Evolutionary conservation across 2,888 invertebrate genomes (phyloP).

Genomic region (Hipparchia sbordonii): DNA sequence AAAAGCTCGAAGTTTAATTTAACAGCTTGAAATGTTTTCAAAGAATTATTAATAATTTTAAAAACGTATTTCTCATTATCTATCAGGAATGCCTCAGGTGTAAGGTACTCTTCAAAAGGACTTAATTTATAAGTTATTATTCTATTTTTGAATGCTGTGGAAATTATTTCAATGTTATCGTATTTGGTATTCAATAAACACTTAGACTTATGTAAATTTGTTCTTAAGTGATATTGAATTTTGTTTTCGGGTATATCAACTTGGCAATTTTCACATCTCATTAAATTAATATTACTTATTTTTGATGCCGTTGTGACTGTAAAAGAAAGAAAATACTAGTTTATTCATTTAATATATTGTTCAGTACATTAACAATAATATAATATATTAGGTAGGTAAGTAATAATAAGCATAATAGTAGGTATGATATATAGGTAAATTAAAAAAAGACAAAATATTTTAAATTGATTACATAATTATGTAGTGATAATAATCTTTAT

Average conservation of each 20-base stretch:
- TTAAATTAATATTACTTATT: background rate
- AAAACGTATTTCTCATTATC: background rate
- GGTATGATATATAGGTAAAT: too few species aligned
- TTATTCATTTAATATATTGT: background rate
- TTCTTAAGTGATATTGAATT: slow-evolving; percentile 1
- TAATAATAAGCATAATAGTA: too few species aligned
- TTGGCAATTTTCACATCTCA: slow-evolving; percentile 4
- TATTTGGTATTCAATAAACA: slow-evolving; percentile 7
- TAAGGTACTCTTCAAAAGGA: slow-evolving; percentile 18
- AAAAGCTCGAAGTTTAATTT: slow-evolving; percentile 36
- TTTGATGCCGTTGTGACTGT: background rate
- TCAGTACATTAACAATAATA: too few species aligned
- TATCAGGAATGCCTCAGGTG: slow-evolving; percentile 15
- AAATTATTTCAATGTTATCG: slow-evolving; percentile 7
- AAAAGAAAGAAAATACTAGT: slow-evolving; percentile 1
- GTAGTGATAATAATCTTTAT: background rate
- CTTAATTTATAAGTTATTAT: slow-evolving; percentile 36
- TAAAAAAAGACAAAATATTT: background rate
- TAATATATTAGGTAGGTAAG: too few species aligned
- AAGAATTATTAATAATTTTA: slow-evolving; percentile 28
- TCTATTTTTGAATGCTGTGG: slow-evolving; percentile 36
- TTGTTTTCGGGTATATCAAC: background rate
- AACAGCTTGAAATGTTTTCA: slow-evolving; percentile 22
- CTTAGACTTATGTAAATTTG: slow-evolving; percentile 3
- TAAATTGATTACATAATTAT: background rate